Percentiles rank a stretch among this genome's conserved stretches.
Evolutionary conservation across 2,113 vertebrate species (phyloP).

Genomic region (Copsychus sechellarum): DNA sequence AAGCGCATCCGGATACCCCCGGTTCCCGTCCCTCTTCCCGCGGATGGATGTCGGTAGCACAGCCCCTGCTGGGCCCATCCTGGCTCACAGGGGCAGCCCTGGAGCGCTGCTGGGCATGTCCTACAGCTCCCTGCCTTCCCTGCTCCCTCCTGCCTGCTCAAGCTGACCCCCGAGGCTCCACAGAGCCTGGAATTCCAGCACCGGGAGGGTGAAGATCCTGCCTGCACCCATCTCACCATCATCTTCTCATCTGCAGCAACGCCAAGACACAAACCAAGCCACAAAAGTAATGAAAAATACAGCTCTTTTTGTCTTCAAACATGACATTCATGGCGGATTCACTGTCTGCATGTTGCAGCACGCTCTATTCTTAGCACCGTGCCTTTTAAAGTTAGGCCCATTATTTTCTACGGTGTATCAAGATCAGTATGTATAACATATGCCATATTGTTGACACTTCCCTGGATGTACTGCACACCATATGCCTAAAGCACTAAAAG

Average conservation of each 20-base stretch:
- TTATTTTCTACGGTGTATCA: constrained; percentile 70
- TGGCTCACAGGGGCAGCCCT: not conserved
- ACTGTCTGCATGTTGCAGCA: constrained; percentile 50
- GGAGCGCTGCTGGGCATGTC: not conserved
- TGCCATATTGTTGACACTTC: constrained; percentile 70
- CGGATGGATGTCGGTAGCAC: rapidly evolving
- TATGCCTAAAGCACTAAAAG: constrained; percentile 69
- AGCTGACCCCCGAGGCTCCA: rapidly evolving
- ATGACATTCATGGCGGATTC: constrained; percentile 51
- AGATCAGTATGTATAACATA: constrained; percentile 70
- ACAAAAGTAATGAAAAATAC: constrained; percentile 53
- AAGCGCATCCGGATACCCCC: not conserved
- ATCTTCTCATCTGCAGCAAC: not conserved
- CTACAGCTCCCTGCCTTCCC: not conserved
- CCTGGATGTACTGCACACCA: constrained; percentile 68
- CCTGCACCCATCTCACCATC: not conserved
- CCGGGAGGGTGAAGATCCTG: not conserved
- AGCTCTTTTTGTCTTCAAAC: constrained; percentile 64
- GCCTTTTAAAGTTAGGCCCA: constrained; percentile 69
- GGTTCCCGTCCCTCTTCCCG: rapidly evolving
- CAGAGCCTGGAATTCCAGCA: not conserved
- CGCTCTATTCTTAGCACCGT: constrained; percentile 60
- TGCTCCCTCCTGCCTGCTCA: rapidly evolving
- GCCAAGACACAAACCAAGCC: constrained; percentile 1
- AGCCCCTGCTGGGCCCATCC: not conserved